Conservation (phyloP, 2,797 vertebrate species). For the Amniataba percoides region DNA sequence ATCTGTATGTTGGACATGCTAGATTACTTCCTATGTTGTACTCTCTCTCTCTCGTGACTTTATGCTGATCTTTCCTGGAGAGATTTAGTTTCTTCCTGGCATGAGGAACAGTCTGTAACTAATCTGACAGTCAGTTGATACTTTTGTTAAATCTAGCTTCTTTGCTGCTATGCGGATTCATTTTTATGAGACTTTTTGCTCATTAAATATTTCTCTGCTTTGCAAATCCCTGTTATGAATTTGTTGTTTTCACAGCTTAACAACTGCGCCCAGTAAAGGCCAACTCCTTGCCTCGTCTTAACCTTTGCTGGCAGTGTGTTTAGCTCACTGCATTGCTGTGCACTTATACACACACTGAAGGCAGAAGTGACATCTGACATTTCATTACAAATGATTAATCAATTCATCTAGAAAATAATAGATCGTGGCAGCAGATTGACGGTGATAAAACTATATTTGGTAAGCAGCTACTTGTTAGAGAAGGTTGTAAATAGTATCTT, state of each 20-base stretch:
- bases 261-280: not conserved
- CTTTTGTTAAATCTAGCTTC: not conserved
- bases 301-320: not conserved
- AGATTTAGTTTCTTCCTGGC: not conserved
- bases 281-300: not conserved
- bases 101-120: not conserved
- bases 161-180: not conserved
- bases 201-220: not conserved
- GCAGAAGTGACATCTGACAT: too few relatives aligned
- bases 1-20: not conserved
- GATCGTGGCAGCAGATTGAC: not conserved
- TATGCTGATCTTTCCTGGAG: not conserved
- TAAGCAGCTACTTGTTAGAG: not conserved
- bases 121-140: not conserved
- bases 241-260: not conserved
- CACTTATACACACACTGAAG: not conserved
- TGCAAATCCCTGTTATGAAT: not conserved
- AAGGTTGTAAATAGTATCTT: not conserved
- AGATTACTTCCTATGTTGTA: not conserved
- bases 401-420: not conserved
- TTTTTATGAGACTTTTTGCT: not conserved
- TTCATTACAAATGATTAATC: not conserved
- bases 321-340: too few relatives aligned
- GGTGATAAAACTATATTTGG: not conserved
- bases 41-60: not conserved